Evolutionary conservation across 1,140 invertebrate genomes (phyloP).

Genomic region (Euborellia annulipes): DNA sequence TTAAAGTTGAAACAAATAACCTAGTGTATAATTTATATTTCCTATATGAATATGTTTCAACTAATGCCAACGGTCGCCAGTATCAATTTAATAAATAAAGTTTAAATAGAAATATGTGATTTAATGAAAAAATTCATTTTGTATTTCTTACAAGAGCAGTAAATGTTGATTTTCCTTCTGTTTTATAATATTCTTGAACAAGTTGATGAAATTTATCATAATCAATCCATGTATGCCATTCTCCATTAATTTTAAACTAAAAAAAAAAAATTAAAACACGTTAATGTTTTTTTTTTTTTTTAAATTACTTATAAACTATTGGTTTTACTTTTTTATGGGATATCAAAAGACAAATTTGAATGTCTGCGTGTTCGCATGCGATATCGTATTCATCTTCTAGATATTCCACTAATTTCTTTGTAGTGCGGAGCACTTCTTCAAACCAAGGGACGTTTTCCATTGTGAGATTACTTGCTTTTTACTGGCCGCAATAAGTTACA

Average conservation of each 20-base stretch:
- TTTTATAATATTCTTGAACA: constrained; percentile 26
- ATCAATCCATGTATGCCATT: constrained; percentile 49
- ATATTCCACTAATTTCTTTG: constrained; percentile 27
- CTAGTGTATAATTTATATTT: no score
- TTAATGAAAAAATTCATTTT: no score
- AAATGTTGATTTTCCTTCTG: constrained; percentile 28
- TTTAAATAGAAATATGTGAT: no score
- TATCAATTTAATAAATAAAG: no score
- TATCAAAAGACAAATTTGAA: constrained; percentile 44
- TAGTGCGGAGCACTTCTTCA: constrained; percentile 41
- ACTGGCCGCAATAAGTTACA: constrained; percentile 46
- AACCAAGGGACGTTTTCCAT: constrained; percentile 54
- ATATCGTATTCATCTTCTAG: constrained; percentile 39
- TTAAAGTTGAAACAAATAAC: no score
- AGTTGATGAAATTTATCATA: constrained; percentile 40
- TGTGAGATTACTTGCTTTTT: constrained; percentile 37
- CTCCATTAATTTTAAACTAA: constrained; percentile 34
- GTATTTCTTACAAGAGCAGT: constrained; percentile 28
- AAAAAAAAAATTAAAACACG: constrained; percentile 11
- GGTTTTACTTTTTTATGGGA: constrained; percentile 35
- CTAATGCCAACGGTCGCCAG: no score
- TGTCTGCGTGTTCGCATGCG: constrained; percentile 47
- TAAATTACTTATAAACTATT: neutral
- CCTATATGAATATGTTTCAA: no score
- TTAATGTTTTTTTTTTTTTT: neutral